Base-by-base conservation (phyloP, 2,113 vertebrate species). In the Phoenicopterus ruber region DNA sequence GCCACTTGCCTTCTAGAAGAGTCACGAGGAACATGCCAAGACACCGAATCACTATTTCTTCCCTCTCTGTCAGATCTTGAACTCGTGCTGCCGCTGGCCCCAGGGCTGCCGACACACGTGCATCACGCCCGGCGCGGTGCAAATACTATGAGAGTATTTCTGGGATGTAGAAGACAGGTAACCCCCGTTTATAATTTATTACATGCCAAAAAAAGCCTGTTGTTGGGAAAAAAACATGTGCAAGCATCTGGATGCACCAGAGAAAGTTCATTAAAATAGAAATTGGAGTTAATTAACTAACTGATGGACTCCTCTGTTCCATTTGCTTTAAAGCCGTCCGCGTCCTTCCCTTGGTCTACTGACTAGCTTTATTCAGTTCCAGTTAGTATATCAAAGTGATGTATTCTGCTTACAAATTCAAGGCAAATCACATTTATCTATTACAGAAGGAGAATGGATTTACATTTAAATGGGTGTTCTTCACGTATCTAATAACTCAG, bases 211-310 rank as follows among this genome's bases (percentile, higher is more conserved):
- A 71, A 55, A 91, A 24, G 49, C 11, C 32, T 80, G 34, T 59
- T 78, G 16, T 55, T 17, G 31, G 38, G n/a, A 15, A 57, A 47
- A 62, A 49, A 12, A 57, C 16, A 70, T 29, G 67, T 86, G 69
- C 36, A 72, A 88, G 69, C 72, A 96, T 89, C 83, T 85, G 78
- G 83, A 72, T 79, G 38, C 81, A 91, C 50, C 91, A 94, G 91
- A 92, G 63, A 86, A 95, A 93, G 59, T 91, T 93, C 44, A 95
- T 92, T 96, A 90, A 90, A 94, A 84, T 40, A 90, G 44, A 96
- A 97, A 95, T 66, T 88, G 93, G 84, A 95, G 97, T 93, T 97
- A 97, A 97, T 91, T 95, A 97, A 95, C 50, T 71, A 81, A 29
- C 49, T n/a, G 36, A 69, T 65, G 80, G 79, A 42, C 78, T 73